Base-by-base conservation (phyloP, 1,140 invertebrate genomes). In the Drosophila sturtevanti region DNA sequence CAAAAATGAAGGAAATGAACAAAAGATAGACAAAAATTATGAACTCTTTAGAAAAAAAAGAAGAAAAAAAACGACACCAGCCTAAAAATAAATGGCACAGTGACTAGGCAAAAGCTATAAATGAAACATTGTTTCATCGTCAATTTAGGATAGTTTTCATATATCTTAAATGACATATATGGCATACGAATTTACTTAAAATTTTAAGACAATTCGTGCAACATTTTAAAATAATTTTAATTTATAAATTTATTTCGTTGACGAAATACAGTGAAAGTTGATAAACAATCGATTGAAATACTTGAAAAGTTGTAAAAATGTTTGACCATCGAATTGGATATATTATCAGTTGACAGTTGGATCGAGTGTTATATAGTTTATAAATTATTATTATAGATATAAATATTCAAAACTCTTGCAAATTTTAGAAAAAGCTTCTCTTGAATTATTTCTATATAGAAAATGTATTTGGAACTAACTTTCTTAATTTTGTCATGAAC, bases 111-210 rank as follows among this genome's bases (percentile, higher is more conserved):
- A 63, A 52, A 27, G 27, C 41, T 37, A 54, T 16, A 54, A 61
- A 52, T 54, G 21, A 38, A 48, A 68, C 24, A 65, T 62, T 72
- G 18, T 64, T 35, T 24, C 41, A 35, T 31, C 41, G 9, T 48
- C 41, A 48, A 48, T 48, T 48, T 21, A 9, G 16, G 16, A 48
- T 48, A 48, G 41, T 48, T 48, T 48, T 10, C 16, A 48, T 11
- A 48, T 18, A 9, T 44, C 9, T 48, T 21, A 3, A 48, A 16
- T 21, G 18, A 21, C 41, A 11, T 18, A 48, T 21, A 48, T 21
- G 41, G 41, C 10, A 16, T 18, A 48, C 21, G 41, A 48, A 21
- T 48, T 48, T 48, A 1, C 16, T 48, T 48, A 21, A 48, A 1
- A 44, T 31, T 31, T 31, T 6, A 31, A 1, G 4, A 31, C 27